Conservation (phyloP, 1,140 invertebrate species). For the Lamellibrachia luymesi region DNA sequence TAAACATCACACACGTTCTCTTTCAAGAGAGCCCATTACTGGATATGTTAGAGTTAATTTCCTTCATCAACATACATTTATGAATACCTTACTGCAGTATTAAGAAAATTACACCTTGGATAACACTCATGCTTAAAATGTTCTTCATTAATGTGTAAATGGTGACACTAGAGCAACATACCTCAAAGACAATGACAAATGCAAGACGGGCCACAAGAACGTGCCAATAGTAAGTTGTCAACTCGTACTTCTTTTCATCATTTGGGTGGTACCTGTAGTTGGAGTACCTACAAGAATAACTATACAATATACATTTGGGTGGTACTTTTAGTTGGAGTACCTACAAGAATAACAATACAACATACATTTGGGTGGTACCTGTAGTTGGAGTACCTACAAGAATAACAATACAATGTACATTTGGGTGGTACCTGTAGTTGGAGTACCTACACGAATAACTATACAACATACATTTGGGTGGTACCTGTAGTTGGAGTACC, state of each 20-base stretch:
- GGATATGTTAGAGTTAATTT: no score
- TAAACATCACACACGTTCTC: no score
- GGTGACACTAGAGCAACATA: slow-evolving; percentile 44
- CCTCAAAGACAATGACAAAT: slow-evolving; percentile 92
- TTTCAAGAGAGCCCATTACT: no score
- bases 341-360: no score
- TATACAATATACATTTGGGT: neutral
- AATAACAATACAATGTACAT: neutral
- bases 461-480: neutral
- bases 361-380: slow-evolving; percentile 28
- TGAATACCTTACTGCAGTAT: no score
- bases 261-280: slow-evolving; percentile 37
- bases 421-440: neutral
- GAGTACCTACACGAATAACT: neutral
- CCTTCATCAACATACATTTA: no score
- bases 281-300: slow-evolving; percentile 38
- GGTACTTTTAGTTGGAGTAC: no score
- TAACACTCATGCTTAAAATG: no score
- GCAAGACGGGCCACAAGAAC: slow-evolving; percentile 87
- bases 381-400: slow-evolving; percentile 45
- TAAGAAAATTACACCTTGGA: no score
- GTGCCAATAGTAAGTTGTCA: slow-evolving; percentile 88
- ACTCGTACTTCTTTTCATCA: slow-evolving; percentile 62
- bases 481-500: neutral
- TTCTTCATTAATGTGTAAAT: neutral